Evolutionary conservation across 2,888 invertebrate species (phyloP), one percentile per base, ranked within the genome.

Genomic region (Euphydryas editha): DNA sequence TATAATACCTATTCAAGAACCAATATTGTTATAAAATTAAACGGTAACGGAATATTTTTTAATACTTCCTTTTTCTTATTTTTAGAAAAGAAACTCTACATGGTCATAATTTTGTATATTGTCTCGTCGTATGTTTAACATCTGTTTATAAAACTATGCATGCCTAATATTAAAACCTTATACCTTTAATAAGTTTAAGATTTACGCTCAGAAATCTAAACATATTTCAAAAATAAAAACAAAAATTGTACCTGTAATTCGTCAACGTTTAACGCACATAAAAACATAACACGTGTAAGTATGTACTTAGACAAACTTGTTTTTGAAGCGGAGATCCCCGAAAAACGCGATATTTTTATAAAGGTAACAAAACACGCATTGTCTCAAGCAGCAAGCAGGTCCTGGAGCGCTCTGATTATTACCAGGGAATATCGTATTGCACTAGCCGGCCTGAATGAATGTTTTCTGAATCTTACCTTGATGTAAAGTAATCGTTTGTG

Each of bases 381-480:
- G 73, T 73, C 73, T 72, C 70, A 76, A 75, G 71, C 68, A 61
- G 71, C 21, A 15, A 49, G 49, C 49, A 49, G 68, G 65, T n/a
- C 72, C 66, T 71, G 82, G 76, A 72, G 74, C 83, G 88, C 86
- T 89, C 88, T 87, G 84, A 82, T 90, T 84, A 82, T 72, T 82
- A 79, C 82, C 81, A 82, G 81, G 76, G 60, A 72, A 78, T 84
- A 85, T 90, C 79, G 74, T 69, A 76, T 88, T 86, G 83, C 88
- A 68, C 69, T 74, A 74, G 78, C 76, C 75, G 69, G 51, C 62
- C 72, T 55, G 69, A 72, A 68, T 76, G 54, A 36, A 6, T 54
- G 54, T 78, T 87, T 86, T 88, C 88, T 87, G 81, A 87, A 89
- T 91, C 91, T 91, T 91, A 84, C 78, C 79, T 78, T 80, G 73